Evolutionary conservation across 2,797 vertebrate genomes (phyloP).

Genomic region (Micropoecilia bifurca): DNA sequence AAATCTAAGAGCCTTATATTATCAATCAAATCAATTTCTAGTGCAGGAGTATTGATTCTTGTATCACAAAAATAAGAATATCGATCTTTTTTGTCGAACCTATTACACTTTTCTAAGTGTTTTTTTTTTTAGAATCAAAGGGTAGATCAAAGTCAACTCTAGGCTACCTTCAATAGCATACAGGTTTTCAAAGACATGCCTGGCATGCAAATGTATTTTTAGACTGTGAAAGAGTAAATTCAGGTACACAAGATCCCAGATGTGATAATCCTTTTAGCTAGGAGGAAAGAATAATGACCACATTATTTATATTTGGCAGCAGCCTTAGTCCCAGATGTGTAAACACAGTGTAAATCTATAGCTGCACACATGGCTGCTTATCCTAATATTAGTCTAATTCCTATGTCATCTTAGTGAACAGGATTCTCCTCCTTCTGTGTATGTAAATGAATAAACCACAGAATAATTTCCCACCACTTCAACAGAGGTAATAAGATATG

Average conservation of each 20-base stretch:
- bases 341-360: not conserved
- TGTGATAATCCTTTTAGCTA: not conserved
- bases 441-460: slow-evolving; percentile 45
- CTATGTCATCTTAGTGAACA: slow-evolving; percentile 12
- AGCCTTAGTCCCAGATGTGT: not conserved
- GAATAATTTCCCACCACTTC: slow-evolving; percentile 45
- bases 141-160: not conserved
- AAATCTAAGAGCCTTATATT: not conserved
- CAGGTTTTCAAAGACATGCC: not conserved
- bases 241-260: slow-evolving; percentile 11
- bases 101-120: not conserved
- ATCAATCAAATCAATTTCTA: not conserved
- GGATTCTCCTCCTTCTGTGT: slow-evolving; percentile 26
- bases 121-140: not conserved
- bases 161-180: not conserved
- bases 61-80: not conserved
- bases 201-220: not conserved
- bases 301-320: not conserved
- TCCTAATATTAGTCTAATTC: slow-evolving; percentile 7
- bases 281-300: not conserved
- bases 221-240: not conserved
- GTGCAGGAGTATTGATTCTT: not conserved
- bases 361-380: slow-evolving; percentile 14
- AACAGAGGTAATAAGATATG: slow-evolving; percentile 48
- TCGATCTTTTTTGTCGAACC: not conserved